Base-by-base conservation (phyloP, 2,797 vertebrate genomes). In the Otolemur crassicaudatus region DNA sequence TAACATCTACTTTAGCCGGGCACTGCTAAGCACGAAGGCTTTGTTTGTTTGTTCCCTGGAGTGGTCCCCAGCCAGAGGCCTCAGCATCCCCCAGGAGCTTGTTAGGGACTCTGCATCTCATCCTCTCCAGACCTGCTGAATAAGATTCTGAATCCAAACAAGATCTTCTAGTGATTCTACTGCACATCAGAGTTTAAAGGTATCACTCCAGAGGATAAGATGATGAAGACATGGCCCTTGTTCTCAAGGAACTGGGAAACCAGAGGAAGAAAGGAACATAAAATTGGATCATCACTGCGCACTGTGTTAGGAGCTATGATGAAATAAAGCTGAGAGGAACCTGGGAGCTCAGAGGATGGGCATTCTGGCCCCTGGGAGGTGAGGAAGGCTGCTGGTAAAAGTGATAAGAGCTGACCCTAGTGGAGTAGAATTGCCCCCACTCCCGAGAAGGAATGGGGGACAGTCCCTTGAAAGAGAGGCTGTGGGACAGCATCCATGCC, bases 21-120 rank as follows among this genome's bases (percentile, higher is more conserved):
- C 31, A 43, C 58, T 27, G 0, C 37, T 31, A 76, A 22, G 16
- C 61, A 79, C 19, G 7, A 11, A 73, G 34, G 63, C 60, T 81
- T 65, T 31, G 69, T 61, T 65, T 31, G 69, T 61, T 53, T 17
- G 61, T 56, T 53, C 7, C 37, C 34, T 4, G 31, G 16, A 40
- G 37, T 3, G 0, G 79, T 70, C 31, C 53, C 46, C 56, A 53
- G 13, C 22, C 9, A 37, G 34, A 0, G 46, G 87, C 40, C 27
- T 46, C 1, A 0, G 27, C 5, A 12, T 53, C 12, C 7, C 61
- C 1, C 1, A 16, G 11, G 17, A 81, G 3, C 34, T 65, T 1
- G 2, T 14, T 37, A 61, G 76, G 67, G 7, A 37, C 12, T 2
- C 49, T 27, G 76, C 27, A 10, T 40, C 60, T 60, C 10, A 27